These are phyloP conservation scores for Apamea anceps DNA, from an alignment of 2,888 invertebrate genomes.

Conservation along the genomic window DNA sequence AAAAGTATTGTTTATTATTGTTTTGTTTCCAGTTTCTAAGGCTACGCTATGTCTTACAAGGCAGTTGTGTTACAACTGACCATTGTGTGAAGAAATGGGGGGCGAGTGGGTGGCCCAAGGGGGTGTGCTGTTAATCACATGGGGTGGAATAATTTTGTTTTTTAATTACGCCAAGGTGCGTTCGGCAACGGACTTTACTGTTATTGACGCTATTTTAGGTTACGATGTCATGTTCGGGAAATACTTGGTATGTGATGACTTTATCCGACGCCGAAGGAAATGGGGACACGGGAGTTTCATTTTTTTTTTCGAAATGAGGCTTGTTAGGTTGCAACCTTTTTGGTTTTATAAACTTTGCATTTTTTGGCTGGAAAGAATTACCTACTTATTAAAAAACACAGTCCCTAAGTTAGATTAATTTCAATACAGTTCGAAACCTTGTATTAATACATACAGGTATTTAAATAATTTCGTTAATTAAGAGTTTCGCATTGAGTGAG, in stretches of 20 bases:
- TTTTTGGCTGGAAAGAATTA: not conserved
- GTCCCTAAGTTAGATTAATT: not conserved
- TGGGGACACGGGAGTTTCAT: constrained; percentile 30
- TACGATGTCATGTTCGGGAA: constrained; percentile 73
- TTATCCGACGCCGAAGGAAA: constrained; percentile 58
- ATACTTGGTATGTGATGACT: constrained; percentile 61
- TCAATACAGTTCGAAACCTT: constrained; percentile 37
- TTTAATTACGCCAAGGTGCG: constrained; percentile 88
- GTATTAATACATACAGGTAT: constrained; percentile 38
- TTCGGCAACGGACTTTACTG: constrained; percentile 78
- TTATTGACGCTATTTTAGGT: constrained; percentile 75
- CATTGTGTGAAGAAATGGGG: constrained; percentile 84
- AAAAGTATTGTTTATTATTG: constrained; percentile 87
- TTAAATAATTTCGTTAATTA: constrained; percentile 49
- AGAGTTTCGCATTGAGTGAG: constrained; percentile 25
- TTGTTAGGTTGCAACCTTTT: not conserved
- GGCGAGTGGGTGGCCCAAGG: constrained; percentile 72
- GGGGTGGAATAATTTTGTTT: constrained; percentile 88
- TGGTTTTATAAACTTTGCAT: not conserved
- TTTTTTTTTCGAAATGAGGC: not conserved
- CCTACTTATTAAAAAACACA: not conserved
- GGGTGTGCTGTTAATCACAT: constrained; percentile 84
- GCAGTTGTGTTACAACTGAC: constrained; percentile 86
- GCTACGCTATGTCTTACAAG: constrained; percentile 85
- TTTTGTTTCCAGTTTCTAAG: constrained; percentile 88